These are phyloP conservation scores for Monopis laevigella DNA, from an alignment of 2,888 invertebrate species.

Conservation along the genomic window DNA sequence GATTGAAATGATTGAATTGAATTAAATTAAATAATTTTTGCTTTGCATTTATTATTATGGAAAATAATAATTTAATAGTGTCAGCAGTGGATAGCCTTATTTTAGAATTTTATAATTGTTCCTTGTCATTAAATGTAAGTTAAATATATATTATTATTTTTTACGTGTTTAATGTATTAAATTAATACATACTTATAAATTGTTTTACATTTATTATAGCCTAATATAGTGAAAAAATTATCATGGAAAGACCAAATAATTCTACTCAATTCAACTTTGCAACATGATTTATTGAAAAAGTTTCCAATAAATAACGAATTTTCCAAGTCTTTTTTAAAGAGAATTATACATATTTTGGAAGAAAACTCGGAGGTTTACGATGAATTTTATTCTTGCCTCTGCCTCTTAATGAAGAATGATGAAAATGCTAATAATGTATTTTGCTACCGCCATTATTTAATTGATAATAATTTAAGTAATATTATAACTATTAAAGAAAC, in stretches of 20 bases:
- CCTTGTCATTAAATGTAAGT: background rate
- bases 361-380: constrained; percentile 69
- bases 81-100: background rate
- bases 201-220: constrained; percentile 28
- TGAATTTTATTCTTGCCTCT: constrained; percentile 70
- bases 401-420: constrained; percentile 50
- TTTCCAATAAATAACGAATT: constrained; percentile 73
- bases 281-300: constrained; percentile 54
- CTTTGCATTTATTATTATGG: no score
- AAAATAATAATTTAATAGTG: no score
- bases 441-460: constrained; percentile 72
- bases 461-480: constrained; percentile 36
- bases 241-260: constrained; percentile 65
- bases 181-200: background rate
- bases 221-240: constrained; percentile 30
- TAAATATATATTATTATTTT: background rate
- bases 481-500: constrained; percentile 74
- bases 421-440: constrained; percentile 32
- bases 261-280: constrained; percentile 68
- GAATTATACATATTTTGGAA: constrained; percentile 69
- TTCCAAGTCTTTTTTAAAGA: constrained; percentile 72
- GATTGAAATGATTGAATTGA: no score
- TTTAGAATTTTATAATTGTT: background rate
- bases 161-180: no score
- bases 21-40: no score